phyloP scores from a whole-genome alignment of 2,113 vertebrate genomes.

The Tragelaphus buxtoni region DNA sequence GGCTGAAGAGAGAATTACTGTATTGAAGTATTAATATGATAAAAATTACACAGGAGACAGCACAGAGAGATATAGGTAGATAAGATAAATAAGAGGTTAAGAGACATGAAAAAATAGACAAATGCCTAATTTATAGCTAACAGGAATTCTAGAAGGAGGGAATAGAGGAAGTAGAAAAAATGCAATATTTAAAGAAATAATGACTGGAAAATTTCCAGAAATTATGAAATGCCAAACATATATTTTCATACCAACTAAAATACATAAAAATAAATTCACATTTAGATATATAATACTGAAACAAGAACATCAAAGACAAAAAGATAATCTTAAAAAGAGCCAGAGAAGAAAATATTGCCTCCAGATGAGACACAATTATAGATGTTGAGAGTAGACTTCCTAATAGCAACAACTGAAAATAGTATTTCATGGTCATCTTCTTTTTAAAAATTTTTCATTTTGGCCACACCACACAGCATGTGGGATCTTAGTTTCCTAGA shows the following conservation, averaged over 20 bases:
- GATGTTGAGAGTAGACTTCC: background rate
- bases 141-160: background rate
- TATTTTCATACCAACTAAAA: background rate
- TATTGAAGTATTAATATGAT: background rate
- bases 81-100: background rate
- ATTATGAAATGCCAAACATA: background rate
- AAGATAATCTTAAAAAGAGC: background rate
- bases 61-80: background rate
- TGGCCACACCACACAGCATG: background rate
- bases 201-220: background rate
- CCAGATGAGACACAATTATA: background rate
- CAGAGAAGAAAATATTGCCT: background rate
- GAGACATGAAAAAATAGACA: background rate
- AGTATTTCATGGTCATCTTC: background rate
- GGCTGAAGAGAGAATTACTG: background rate
- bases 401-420: background rate
- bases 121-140: background rate
- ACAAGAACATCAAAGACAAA: slow-evolving; percentile 8
- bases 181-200: background rate
- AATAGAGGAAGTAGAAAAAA: background rate
- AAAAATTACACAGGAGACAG: background rate
- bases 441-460: background rate
- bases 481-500: background rate
- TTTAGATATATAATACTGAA: background rate
- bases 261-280: background rate